Conservation (phyloP, 2,797 vertebrate species). For the Xerus rutilus region DNA sequence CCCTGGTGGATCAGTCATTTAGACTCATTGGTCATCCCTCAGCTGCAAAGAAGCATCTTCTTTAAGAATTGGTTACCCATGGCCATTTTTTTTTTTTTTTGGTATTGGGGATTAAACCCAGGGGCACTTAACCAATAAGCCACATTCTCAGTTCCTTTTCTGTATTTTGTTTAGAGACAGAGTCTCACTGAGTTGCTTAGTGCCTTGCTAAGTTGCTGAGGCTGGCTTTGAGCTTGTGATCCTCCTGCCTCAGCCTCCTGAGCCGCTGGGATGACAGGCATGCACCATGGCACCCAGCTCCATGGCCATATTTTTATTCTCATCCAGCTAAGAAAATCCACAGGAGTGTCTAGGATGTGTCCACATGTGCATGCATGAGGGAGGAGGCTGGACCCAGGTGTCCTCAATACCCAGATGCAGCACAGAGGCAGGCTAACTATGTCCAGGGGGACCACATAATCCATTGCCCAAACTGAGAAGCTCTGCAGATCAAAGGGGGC, state of each 20-base stretch:
- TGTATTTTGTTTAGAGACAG: too few relatives aligned
- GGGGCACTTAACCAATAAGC: too few relatives aligned
- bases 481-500: neutral
- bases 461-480: neutral
- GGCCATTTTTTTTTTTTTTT: neutral
- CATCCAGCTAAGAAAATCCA: neutral
- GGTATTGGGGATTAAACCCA: too few relatives aligned
- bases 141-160: too few relatives aligned
- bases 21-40: too few relatives aligned
- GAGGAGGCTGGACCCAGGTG: neutral
- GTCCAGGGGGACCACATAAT: neutral
- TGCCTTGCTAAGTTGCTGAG: too few relatives aligned
- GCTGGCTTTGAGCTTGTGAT: too few relatives aligned
- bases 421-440: neutral
- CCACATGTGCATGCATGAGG: neutral
- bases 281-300: too few relatives aligned
- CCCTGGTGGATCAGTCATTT: neutral
- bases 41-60: fast-evolving
- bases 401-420: neutral
- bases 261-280: too few relatives aligned
- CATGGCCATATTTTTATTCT: neutral
- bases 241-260: too few relatives aligned
- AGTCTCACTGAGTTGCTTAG: too few relatives aligned
- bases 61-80: fast-evolving
- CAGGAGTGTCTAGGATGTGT: too few relatives aligned